A percentile compares a stretch with the other conserved stretches of the same genome.
Evolutionary conservation across 1,140 invertebrate genomes (phyloP).

Genomic region (Drosophila chauvacae): DNA sequence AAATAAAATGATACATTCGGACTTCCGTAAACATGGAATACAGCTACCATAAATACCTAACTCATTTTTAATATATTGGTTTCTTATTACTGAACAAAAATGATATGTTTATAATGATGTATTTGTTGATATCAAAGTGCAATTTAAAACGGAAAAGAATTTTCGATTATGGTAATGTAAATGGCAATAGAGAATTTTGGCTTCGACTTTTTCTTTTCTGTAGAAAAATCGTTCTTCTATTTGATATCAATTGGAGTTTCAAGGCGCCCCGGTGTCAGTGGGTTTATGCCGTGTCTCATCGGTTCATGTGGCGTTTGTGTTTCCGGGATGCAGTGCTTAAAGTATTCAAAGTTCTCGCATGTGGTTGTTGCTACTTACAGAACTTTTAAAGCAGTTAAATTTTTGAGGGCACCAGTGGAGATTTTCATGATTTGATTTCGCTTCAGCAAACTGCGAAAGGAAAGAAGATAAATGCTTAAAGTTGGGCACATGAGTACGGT

Average conservation of each 20-base stretch:
- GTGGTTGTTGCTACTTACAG: conserved; percentile 87
- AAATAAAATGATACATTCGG: too few relatives aligned
- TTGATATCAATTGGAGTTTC: conserved; percentile 69
- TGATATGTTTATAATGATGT: too few relatives aligned
- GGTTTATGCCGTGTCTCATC: conserved; percentile 25
- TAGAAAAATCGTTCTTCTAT: conserved; percentile 6
- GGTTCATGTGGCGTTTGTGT: conserved; percentile 32
- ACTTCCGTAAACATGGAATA: too few relatives aligned
- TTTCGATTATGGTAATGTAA: not conserved
- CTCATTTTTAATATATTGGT: too few relatives aligned
- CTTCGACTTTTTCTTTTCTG: not conserved
- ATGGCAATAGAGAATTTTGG: conserved; percentile 8
- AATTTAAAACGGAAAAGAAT: not conserved
- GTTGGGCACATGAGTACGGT: conserved; percentile 11
- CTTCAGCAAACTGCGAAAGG: conserved; percentile 87
- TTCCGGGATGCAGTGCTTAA: conserved; percentile 60
- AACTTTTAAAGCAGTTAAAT: conserved; percentile 88
- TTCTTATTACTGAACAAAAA: too few relatives aligned
- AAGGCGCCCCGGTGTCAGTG: conserved; percentile 36
- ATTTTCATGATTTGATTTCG: conserved; percentile 89
- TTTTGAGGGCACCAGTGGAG: conserved; percentile 88
- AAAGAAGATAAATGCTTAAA: conserved; percentile 38
- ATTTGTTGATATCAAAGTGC: not conserved
- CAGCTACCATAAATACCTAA: too few relatives aligned
- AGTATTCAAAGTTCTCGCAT: conserved; percentile 57